A percentile compares a stretch with the other conserved stretches of the same genome.
These are phyloP conservation scores for Sarcophaga caerulescens DNA, from an alignment of 2,888 invertebrate genomes.

Conservation along the genomic window DNA sequence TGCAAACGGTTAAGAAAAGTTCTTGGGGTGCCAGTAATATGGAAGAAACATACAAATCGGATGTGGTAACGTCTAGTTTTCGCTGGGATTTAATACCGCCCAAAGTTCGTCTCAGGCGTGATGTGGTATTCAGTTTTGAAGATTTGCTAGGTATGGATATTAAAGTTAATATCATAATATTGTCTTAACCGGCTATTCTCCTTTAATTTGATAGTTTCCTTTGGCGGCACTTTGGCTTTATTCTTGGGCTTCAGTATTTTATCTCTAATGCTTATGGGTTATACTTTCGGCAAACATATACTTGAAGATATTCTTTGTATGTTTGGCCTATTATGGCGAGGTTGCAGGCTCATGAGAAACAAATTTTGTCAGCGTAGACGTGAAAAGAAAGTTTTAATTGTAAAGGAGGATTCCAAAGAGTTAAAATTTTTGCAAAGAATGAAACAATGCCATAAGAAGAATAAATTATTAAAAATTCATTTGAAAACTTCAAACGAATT, in stretches of 20 bases:
- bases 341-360: background rate
- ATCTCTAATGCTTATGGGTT: conserved; percentile 80
- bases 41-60: conserved; percentile 68
- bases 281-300: conserved; percentile 62
- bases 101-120: conserved; percentile 82
- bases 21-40: conserved; percentile 73
- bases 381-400: background rate
- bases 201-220: conserved; percentile 80
- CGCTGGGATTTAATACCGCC: conserved; percentile 83
- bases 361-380: background rate
- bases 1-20: conserved; percentile 77
- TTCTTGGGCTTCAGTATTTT: conserved; percentile 83
- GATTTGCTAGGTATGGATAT: conserved; percentile 82
- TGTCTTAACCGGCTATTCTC: background rate
- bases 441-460: conserved; percentile 14
- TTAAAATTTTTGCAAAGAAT: background rate
- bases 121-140: conserved; percentile 83
- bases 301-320: conserved; percentile 19
- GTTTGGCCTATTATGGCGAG: background rate
- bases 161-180: no score
- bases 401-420: background rate
- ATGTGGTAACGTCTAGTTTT: conserved; percentile 81
- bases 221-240: conserved; percentile 82
- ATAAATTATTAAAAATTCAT: conserved; percentile 28
- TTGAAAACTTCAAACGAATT: conserved; percentile 23